Conservation (phyloP, 2,797 vertebrate species). For the Eidolon dupreanum region DNA sequence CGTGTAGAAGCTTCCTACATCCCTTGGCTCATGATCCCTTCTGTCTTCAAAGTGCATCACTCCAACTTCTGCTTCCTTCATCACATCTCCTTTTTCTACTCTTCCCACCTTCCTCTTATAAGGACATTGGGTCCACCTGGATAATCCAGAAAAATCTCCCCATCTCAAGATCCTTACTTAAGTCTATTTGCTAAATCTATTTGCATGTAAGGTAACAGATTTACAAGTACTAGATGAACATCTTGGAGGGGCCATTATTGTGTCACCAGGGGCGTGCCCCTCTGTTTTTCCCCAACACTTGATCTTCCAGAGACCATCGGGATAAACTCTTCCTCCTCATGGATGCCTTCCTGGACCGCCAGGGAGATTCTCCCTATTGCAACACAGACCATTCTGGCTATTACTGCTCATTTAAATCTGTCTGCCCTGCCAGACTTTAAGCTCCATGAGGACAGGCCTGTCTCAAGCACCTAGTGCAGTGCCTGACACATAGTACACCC, state of each 20-base stretch:
- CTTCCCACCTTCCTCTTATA: neutral
- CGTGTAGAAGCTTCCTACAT: neutral
- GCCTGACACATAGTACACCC: neutral
- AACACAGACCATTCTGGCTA: neutral
- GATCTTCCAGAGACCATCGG: neutral
- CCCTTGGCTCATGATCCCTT: neutral
- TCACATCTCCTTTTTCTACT: neutral
- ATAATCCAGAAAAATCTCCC: neutral
- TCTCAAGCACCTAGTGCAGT: neutral
- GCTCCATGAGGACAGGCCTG: neutral
- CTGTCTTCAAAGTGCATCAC: neutral
- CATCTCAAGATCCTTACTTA: neutral
- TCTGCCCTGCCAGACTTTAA: neutral
- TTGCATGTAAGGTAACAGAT: neutral
- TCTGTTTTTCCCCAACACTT: neutral
- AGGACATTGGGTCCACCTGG: neutral
- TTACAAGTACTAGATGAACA: neutral
- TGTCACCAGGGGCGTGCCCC: neutral
- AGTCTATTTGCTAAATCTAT: neutral
- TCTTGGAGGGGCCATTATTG: neutral
- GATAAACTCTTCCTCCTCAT: neutral
- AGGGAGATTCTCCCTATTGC: neutral
- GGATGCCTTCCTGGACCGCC: neutral
- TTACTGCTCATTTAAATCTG: neutral
- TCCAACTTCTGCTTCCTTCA: neutral